phyloP scores from a whole-genome alignment of 2,888 invertebrate species.

The Endomychus coccineus region DNA sequence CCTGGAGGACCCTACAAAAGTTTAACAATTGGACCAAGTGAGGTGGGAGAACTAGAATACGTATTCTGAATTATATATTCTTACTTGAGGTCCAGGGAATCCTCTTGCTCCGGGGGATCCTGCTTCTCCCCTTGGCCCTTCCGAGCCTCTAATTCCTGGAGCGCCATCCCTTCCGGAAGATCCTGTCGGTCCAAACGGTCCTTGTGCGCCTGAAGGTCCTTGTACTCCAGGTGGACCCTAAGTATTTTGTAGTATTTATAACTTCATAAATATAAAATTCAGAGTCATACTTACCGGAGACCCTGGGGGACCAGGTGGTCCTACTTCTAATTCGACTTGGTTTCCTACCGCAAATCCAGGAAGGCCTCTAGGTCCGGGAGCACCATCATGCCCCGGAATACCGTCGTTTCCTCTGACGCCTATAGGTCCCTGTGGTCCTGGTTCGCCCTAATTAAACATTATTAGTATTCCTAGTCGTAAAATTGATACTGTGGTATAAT shows the following conservation, averaged over 20 bases:
- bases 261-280: no score
- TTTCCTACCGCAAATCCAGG: conserved; percentile 22
- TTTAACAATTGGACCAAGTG: neutral
- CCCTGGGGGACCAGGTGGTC: conserved; percentile 23
- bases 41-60: no score
- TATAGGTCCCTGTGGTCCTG: conserved; percentile 42
- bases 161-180: conserved; percentile 27
- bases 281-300: conserved; percentile 10
- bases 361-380: conserved; percentile 19
- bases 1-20: conserved; percentile 29
- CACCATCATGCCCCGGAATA: conserved; percentile 25
- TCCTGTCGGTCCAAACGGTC: conserved; percentile 16
- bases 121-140: conserved; percentile 41
- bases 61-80: no score
- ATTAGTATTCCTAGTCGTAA: no score
- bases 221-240: conserved; percentile 8
- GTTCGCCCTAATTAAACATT: no score
- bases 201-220: conserved; percentile 9
- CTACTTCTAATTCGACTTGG: conserved; percentile 16
- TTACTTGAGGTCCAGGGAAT: conserved; percentile 39
- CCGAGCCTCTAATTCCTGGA: conserved; percentile 39
- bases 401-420: conserved; percentile 39
- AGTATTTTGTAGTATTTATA: no score
- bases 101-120: conserved; percentile 43
- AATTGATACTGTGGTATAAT: neutral